phyloP scores from a whole-genome alignment of 2,113 vertebrate genomes.

The Chlamydotis undulata region DNA sequence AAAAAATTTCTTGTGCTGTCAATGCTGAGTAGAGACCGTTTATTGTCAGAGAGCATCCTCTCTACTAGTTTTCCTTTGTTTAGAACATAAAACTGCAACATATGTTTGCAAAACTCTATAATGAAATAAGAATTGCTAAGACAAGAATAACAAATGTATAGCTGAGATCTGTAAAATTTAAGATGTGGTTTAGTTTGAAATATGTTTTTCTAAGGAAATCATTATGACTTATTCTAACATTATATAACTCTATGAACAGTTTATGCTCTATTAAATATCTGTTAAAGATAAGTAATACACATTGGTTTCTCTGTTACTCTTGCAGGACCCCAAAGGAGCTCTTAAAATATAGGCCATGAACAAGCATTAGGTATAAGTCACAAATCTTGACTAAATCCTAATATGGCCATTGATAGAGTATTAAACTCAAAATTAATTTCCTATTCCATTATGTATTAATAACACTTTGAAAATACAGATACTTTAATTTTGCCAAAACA shows the following conservation, averaged over 20 bases:
- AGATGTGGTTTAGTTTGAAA: not conserved
- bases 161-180: not conserved
- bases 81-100: not conserved
- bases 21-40: not conserved
- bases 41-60: not conserved
- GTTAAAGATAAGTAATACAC: not conserved
- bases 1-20: not conserved
- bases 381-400: not conserved
- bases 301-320: not conserved
- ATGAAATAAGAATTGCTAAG: not conserved
- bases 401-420: not conserved
- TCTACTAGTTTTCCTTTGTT: not conserved
- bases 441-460: not conserved
- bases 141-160: not conserved
- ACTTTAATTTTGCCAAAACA: constrained; percentile 20
- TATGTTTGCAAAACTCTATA: not conserved
- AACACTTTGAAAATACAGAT: not conserved
- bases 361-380: not conserved
- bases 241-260: not conserved
- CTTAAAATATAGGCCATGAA: not conserved
- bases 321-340: not conserved
- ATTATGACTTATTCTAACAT: not conserved
- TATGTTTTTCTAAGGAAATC: not conserved
- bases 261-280: not conserved
- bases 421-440: not conserved